These are phyloP conservation scores for Embiotoca jacksoni DNA, from an alignment of 2,113 vertebrate species.

Conservation along the genomic window DNA sequence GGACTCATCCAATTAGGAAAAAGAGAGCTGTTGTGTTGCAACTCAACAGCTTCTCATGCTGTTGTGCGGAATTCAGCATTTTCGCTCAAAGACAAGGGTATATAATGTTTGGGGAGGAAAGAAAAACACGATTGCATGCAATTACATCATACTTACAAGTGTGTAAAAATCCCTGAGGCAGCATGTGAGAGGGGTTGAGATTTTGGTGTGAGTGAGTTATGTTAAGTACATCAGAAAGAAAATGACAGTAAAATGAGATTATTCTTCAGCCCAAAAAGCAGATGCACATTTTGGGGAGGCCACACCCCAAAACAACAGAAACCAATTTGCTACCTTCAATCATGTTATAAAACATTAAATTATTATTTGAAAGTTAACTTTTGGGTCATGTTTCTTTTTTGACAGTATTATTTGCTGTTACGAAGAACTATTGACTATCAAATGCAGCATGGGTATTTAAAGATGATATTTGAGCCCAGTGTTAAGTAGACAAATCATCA, in stretches of 20 bases:
- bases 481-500: too few relatives aligned
- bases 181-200: not conserved
- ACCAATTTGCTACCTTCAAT: too few relatives aligned
- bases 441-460: too few relatives aligned
- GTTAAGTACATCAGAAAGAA: not conserved
- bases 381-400: too few relatives aligned
- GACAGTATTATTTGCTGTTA: too few relatives aligned
- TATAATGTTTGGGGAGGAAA: not conserved
- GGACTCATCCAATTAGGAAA: constrained; percentile 43
- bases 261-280: not conserved
- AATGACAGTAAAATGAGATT: not conserved
- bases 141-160: not conserved
- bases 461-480: too few relatives aligned
- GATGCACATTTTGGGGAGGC: not conserved
- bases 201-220: not conserved
- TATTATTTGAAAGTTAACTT: too few relatives aligned
- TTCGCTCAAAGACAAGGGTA: not conserved
- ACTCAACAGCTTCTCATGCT: constrained; percentile 16
- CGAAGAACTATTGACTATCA: too few relatives aligned
- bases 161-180: not conserved
- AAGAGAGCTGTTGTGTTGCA: constrained; percentile 7
- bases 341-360: too few relatives aligned
- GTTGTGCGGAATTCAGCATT: not conserved
- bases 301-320: not conserved
- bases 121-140: not conserved